These are phyloP conservation scores for Rhodeus uyekii DNA, from an alignment of 2,797 vertebrate genomes.

Conservation along the genomic window DNA sequence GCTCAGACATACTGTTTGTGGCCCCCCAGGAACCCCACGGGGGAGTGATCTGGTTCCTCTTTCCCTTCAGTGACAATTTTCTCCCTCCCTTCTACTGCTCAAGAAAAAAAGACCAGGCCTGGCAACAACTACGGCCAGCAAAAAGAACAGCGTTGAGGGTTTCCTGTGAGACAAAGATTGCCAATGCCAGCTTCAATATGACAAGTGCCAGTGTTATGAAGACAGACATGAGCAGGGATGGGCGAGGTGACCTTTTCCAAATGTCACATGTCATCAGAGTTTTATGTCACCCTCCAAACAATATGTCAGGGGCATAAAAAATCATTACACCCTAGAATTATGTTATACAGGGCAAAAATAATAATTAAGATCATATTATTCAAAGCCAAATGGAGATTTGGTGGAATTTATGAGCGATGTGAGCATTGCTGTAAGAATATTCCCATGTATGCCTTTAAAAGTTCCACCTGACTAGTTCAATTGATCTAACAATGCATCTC, in stretches of 20 bases:
- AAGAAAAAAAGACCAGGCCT: constrained; percentile 30
- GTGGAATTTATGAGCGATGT: constrained; percentile 52
- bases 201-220: constrained; percentile 85
- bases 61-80: constrained; percentile 64
- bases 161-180: constrained; percentile 75
- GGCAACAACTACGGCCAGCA: constrained; percentile 1
- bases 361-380: constrained; percentile 90
- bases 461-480: background rate
- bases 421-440: constrained; percentile 38
- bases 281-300: constrained; percentile 99
- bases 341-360: constrained; percentile 84
- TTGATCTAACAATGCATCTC: background rate
- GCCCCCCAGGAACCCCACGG: constrained; percentile 65
- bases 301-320: constrained; percentile 98
- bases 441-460: constrained; percentile 17
- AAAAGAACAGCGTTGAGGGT: constrained; percentile 39
- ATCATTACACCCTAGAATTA: constrained; percentile 94
- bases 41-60: constrained; percentile 62
- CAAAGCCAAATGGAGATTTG: constrained; percentile 76
- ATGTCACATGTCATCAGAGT: constrained; percentile 99
- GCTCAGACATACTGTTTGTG: constrained; percentile 37
- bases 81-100: constrained; percentile 41
- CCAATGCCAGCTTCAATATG: constrained; percentile 83
- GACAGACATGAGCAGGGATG: constrained; percentile 84
- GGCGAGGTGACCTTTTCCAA: constrained; percentile 98